phyloP scores from a whole-genome alignment of 1,140 invertebrate species.

The Drosophila pruinosa region DNA sequence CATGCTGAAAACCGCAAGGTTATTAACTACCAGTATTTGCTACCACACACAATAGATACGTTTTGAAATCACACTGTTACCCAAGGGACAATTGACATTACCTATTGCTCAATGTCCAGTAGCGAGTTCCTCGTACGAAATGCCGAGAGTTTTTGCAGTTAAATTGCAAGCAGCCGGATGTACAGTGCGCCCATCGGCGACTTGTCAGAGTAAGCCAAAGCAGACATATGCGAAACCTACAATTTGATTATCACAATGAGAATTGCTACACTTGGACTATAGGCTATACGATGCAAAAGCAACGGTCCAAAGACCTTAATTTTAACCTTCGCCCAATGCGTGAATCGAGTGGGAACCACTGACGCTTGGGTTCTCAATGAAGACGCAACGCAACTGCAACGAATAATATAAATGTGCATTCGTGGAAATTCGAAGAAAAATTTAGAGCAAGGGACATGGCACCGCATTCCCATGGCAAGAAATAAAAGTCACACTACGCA shows the following conservation, averaged over 20 bases:
- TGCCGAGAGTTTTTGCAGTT: background rate
- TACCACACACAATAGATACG: constrained; percentile 67
- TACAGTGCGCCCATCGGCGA: constrained; percentile 8
- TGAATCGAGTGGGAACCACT: background rate
- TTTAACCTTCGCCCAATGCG: too few species aligned
- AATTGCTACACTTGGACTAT: constrained; percentile 69
- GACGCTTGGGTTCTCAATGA: background rate
- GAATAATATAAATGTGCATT: background rate
- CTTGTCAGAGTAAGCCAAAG: constrained; percentile 6
- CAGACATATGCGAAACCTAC: constrained; percentile 60
- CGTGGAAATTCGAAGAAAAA: background rate
- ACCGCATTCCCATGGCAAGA: background rate
- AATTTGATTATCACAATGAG: constrained; percentile 82
- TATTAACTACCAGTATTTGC: constrained; percentile 82
- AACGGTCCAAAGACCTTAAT: background rate
- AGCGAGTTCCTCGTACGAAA: background rate
- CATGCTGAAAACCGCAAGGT: constrained; percentile 69
- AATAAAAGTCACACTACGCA: constrained; percentile 18
- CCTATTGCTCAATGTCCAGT: background rate
- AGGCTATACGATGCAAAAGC: constrained; percentile 8
- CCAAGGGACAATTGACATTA: constrained; percentile 1
- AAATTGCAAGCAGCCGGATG: constrained; percentile 16
- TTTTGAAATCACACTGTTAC: constrained; percentile 16
- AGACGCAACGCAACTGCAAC: background rate
- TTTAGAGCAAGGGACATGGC: background rate